Conservation (phyloP, 1,140 invertebrate species). For the Arctopsyche grandis region DNA sequence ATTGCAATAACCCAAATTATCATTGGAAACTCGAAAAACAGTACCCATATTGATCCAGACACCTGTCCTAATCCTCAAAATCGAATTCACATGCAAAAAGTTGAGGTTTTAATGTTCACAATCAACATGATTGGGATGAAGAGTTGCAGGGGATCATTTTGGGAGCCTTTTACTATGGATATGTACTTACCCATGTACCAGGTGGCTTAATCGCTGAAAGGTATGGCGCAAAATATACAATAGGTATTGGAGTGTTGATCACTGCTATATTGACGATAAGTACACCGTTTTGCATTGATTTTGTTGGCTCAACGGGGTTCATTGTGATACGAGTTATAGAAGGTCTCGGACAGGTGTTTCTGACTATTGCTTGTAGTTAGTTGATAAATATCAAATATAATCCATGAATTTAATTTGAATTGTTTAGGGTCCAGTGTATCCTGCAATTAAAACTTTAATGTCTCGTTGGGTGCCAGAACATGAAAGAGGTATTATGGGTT, state of each 20-base stretch:
- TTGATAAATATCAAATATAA: too few species aligned
- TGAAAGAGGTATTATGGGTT: slow-evolving; percentile 78
- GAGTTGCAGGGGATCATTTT: slow-evolving; percentile 73
- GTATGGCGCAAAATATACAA: slow-evolving; percentile 79
- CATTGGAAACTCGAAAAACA: not conserved
- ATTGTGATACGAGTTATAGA: slow-evolving; percentile 74
- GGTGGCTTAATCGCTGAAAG: slow-evolving; percentile 79
- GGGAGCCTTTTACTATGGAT: slow-evolving; percentile 79
- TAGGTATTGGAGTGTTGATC: slow-evolving; percentile 77
- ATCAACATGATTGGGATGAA: slow-evolving; percentile 72
- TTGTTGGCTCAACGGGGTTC: slow-evolving; percentile 69
- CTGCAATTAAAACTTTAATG: slow-evolving; percentile 76
- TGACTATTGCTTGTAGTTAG: too few species aligned
- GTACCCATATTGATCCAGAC: not conserved
- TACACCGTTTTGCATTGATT: slow-evolving; percentile 71
- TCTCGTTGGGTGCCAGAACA: slow-evolving; percentile 79
- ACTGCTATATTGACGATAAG: slow-evolving; percentile 80
- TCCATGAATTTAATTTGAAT: too few species aligned
- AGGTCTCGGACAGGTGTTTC: slow-evolving; percentile 73
- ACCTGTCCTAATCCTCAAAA: not conserved
- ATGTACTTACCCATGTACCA: slow-evolving; percentile 77
- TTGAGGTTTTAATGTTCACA: slow-evolving; percentile 15
- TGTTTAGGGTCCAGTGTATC: slow-evolving; percentile 79
- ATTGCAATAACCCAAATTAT: slow-evolving; percentile 92
- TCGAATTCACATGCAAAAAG: not conserved